Evolutionary conservation across 2,888 invertebrate genomes (phyloP), one percentile per base, ranked within the genome.

Genomic region (Caenorhabditis drosophilae): DNA sequence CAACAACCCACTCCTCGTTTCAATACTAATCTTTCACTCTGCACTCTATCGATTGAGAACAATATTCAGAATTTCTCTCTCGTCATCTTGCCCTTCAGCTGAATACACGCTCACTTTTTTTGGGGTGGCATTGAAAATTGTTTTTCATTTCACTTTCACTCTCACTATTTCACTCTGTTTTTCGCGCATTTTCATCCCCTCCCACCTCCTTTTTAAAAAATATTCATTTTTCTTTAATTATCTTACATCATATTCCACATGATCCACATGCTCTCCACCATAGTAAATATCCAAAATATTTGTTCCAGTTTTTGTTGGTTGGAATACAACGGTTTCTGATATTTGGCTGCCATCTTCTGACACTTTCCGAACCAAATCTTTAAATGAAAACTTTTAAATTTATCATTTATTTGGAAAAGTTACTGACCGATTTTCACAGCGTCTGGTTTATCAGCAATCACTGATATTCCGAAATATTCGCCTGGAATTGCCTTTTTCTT

Each of bases 201-300:
- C 31, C 31, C 31, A 6, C 31, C 31, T 12, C 31, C 31, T 31
- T 31, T 31, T 31, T 31, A 9, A 9, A 9, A 6, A 31, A 6
- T 31, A 9, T 31, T 31, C 31, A 31, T 31, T 31, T 31, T 31
- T 31, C 12, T 31, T 31, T 9, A 31, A 31, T 31, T 31, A 31
- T 31, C 25, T 63, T 36, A 68, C 71, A 56, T 68, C 63, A 48
- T 63, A 72, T 20, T 53, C 59, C 31, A 72, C 52, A 41, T 60
- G 49, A 49, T 68, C 61, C 12, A 72, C 52, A 16, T 66, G 62
- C 18, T 66, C 61, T 52, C 68, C 71, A 15, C 60, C 68, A 38
- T 66, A 68, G 35, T 50, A 62, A 23, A 72, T 62, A 26, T 59
- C 48, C 34, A 68, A 25, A 12, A 31, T 40, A 36, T 72, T 72